phyloP scores from a whole-genome alignment of 2,888 invertebrate genomes.

The Beris chalybata region DNA sequence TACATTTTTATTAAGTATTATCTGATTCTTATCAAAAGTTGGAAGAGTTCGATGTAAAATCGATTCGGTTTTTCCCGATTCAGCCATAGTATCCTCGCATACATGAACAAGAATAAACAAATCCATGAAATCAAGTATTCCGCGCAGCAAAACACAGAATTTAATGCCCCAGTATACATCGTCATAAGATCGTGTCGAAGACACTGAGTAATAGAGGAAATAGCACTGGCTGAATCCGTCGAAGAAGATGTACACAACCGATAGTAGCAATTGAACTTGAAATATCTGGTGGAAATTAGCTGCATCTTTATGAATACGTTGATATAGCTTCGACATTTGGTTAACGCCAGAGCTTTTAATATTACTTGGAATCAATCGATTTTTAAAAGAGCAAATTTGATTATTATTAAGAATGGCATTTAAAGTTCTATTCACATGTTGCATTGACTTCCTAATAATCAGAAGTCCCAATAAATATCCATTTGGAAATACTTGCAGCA shows the following conservation, averaged over 20 bases:
- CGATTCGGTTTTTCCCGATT: background rate
- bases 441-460: background rate
- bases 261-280: conserved; percentile 6
- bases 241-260: background rate
- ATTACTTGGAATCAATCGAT: background rate
- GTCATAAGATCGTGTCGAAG: background rate
- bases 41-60: background rate
- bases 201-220: conserved; percentile 5
- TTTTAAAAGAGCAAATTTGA: background rate
- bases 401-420: background rate
- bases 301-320: background rate
- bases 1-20: background rate
- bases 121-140: background rate
- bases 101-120: conserved; percentile 3
- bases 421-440: background rate
- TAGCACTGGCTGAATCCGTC: conserved; percentile 7
- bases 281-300: conserved; percentile 2
- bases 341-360: background rate
- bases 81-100: background rate
- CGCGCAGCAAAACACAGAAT: background rate
- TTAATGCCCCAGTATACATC: background rate
- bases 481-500: conserved; percentile 1
- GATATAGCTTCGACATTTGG: no score
- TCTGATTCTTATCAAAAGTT: background rate
- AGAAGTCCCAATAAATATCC: conserved; percentile 1